Evolutionary conservation across 1,140 invertebrate species (phyloP).

Genomic region (Heliconius hewitsoni): DNA sequence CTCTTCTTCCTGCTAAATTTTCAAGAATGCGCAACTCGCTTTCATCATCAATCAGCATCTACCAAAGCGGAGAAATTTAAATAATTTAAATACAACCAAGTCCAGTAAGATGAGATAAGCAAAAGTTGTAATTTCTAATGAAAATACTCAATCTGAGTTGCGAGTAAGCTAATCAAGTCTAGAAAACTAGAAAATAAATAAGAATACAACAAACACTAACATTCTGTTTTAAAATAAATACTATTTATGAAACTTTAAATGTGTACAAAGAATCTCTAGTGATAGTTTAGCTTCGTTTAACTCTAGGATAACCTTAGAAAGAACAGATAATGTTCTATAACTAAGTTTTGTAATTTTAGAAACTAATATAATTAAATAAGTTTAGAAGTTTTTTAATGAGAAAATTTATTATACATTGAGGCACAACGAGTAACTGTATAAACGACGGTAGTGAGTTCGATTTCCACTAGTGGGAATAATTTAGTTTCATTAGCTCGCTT

Average conservation of each 20-base stretch:
- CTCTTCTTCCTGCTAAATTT: too few species aligned
- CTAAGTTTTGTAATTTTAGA: not conserved
- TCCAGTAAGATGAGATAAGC: not conserved
- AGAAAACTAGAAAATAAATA: slow-evolving; percentile 1
- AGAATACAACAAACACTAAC: not conserved
- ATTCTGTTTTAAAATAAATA: slow-evolving; percentile 2
- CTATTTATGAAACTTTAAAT: slow-evolving; percentile 7
- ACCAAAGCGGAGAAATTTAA: too few species aligned
- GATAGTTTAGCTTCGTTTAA: slow-evolving; percentile 3
- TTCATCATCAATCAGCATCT: too few species aligned
- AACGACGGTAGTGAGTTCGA: not conserved
- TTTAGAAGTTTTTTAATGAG: not conserved
- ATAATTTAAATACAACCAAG: too few species aligned
- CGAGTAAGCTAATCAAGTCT: not conserved
- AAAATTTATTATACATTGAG: not conserved
- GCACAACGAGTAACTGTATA: not conserved
- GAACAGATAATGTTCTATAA: not conserved
- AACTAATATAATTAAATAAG: not conserved
- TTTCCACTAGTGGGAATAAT: not conserved
- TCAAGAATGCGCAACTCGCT: too few species aligned
- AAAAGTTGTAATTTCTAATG: not conserved
- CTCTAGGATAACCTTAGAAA: not conserved
- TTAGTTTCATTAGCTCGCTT: too few species aligned
- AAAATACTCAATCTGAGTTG: not conserved
- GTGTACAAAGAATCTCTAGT: slow-evolving; percentile 4